Base-by-base conservation (phyloP, 2,888 invertebrate genomes). In the Cryptocheilus praepositus region DNA sequence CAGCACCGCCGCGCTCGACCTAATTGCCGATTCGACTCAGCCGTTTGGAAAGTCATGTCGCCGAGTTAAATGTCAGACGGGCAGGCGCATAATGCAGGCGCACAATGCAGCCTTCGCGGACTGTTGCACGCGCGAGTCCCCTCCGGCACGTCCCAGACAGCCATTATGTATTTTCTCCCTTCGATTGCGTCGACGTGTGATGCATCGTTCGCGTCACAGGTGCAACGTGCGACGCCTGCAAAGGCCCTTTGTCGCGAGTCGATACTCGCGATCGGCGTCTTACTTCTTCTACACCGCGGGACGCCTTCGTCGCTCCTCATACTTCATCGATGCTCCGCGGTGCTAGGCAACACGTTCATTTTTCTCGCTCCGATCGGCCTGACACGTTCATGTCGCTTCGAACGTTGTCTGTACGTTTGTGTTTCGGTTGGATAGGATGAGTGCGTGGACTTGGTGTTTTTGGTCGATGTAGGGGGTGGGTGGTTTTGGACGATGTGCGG, bases 151-250 rank as follows among this genome's bases (percentile, higher is more conserved):
- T 69, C 54, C 55, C 66, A 61, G 51, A 43, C 58, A 57, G 59
- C 70, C 52, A 73, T 76, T 76, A 76, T 71, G 76, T 57, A 52
- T 69, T 73, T 73, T 69, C 69, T 76, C 58, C 61, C 67, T 68
- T 69, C 63, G 70, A 71, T 76, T 64, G 64, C 45, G 36, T 44
- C 43, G 66, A 71, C 62, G 63, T 46, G 62, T 52, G 51, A 62
- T 58, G 70, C 66, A 51, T 73, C 49, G 64, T 45, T 58, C 55
- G 65, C 56, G 66, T 64, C 65, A 56, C 64, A 16, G 16, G 36
- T 49, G 55, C 49, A 55, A 67, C 73, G 73, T 73, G 73, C 46
- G n/a, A 49, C 28, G 76, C 52, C 53, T 72, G 51, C 51, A 45
- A 46, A 69, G 36, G 36, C 22, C 13, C 49, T 44, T 59, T 55